A percentile compares a stretch with the other conserved stretches of the same genome.
Conservation (phyloP, 2,113 vertebrate genomes). For the Labeo catla region DNA sequence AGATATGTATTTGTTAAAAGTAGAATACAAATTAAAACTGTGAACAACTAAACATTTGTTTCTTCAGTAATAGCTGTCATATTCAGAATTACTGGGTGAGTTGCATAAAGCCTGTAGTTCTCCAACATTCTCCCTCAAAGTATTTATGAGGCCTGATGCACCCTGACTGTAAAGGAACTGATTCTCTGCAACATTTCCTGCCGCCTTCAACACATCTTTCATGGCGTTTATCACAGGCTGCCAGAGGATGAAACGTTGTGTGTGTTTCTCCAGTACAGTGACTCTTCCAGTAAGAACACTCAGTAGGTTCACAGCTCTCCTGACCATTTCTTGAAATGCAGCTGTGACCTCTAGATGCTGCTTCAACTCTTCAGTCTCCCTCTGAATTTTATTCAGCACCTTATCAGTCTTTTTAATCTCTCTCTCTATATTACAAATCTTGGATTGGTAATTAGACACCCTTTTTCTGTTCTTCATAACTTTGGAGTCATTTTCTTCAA, state of each 20-base stretch:
- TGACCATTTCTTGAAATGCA: conserved; percentile 17
- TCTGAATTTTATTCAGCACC: neutral
- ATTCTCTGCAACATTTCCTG: neutral
- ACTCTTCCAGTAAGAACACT: conserved; percentile 11
- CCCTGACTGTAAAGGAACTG: neutral
- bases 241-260: neutral
- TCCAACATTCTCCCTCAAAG: neutral
- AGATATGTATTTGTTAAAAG: too few species aligned
- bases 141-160: neutral
- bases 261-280: conserved; percentile 16
- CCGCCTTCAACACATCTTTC: conserved; percentile 18
- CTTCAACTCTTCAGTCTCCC: neutral
- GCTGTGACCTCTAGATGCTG: neutral
- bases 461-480: neutral
- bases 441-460: conserved; percentile 9
- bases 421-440: neutral
- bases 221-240: conserved; percentile 16
- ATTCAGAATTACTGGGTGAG: neutral
- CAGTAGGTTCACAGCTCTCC: conserved; percentile 11
- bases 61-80: neutral
- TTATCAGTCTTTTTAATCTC: neutral
- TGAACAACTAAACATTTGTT: too few species aligned
- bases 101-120: neutral
- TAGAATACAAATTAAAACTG: too few species aligned
- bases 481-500: neutral